Evolutionary conservation across 2,113 vertebrate species (phyloP), one percentile per base, ranked within the genome.

Genomic region (Chaetodon trifascialis): DNA sequence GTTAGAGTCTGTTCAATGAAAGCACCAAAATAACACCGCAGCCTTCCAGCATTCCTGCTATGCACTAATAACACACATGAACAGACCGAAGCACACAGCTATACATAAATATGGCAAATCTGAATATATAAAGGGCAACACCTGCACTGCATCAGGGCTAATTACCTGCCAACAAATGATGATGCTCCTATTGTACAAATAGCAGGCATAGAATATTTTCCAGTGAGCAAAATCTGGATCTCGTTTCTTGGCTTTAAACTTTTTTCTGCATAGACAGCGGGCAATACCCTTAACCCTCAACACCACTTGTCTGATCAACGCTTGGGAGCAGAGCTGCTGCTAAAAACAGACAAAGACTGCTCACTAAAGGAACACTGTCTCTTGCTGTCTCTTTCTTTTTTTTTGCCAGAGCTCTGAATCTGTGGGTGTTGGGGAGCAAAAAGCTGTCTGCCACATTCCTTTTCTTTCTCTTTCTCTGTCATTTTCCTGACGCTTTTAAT

Each of bases 401-500:
- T 74, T 85, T 78, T 69, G 59, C 82, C 30, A 5, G 63, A 73
- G 79, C 80, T 89, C 74, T 74, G 88, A 90, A 84, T 89, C 82
- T 89, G 92, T 93, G 89, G 88, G 88, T 92, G 93, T 90, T 67
- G 73, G 90, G 89, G 82, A 89, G 86, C 79, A 90, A 92, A 89
- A 93, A 89, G 79, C 87, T 86, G 90, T 89, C 91, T 91, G 88
- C 84, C 86, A 91, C 87, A 78, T 89, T 84, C 86, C 75, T 88
- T 86, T 79, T 85, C 86, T 86, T 55, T 80, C 67, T 76, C 79
- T 84, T 79, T 84, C 82, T 92, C 92, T 92, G 84, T 92, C 91
- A 89, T 93, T 93, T 88, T 72, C 78, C 85, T 79, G 85, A 88
- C 85, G 91, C 87, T 73, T 89, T 91, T 92, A 91, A 91, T 87